Evolutionary conservation across 2,888 invertebrate species (phyloP), one percentile per base, ranked within the genome.

Genomic region (Eristalis pertinax): DNA sequence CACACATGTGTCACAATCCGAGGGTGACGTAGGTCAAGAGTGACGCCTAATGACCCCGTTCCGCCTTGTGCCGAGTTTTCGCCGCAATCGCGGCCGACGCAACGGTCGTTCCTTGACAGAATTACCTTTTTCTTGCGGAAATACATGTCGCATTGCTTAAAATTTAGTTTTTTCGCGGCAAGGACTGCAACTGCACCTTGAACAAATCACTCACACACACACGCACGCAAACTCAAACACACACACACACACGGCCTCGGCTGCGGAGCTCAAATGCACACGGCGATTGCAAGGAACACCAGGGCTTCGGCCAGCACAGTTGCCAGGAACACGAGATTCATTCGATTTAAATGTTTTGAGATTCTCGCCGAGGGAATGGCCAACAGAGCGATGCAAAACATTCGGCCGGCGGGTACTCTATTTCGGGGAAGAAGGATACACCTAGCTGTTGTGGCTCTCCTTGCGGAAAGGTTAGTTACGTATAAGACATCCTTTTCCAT

Each of bases 91-190:
- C 29, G 29, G 29, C 35, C 41, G 11, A 60, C 67, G 32, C 56
- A 5, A 4, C 19, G 29, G 43, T 32, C 2, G 50, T n/a, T 11
- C 15, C 29, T 5, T 8, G 58, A 24, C 26, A 26, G 72, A 29
- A 24, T 74, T 84, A 88, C 88, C 88, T 88, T 84, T 84, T 88
- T 88, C 84, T 77, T 84, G 73, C 84, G 88, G 74, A 88, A 87
- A 65, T 87, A 88, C 84, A 88, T 88, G 41, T 67, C 84, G 74
- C 84, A 88, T 83, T 22, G n/a, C 41, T 76, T 50, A 26, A 19
- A 60, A 26, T 19, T 50, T 10, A 24, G 29, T 64, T 22, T 22
- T 11, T 38, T 50, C 19, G 22, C 29, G 24, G 24, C 24, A 43
- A 65, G 58, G 64, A 65, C 24, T 73, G 60, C 63, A 64, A 60